Evolutionary conservation across 2,113 vertebrate species (phyloP), one percentile per base, ranked within the genome.

Genomic region (Pachyramphus minor): DNA sequence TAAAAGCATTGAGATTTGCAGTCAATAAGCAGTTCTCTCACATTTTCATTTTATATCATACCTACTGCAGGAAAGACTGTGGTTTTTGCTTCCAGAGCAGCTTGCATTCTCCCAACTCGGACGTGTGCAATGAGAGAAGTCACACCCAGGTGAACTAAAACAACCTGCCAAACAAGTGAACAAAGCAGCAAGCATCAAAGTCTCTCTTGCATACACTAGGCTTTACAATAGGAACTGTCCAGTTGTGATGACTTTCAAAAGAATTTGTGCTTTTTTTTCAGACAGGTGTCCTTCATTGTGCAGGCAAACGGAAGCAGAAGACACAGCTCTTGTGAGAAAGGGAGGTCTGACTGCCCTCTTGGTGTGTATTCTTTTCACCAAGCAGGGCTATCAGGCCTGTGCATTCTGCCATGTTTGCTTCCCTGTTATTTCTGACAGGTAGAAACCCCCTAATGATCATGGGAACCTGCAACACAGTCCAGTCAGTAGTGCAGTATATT

Each of bases 51-150:
- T 68, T 56, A 10, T 60, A 15, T n/a, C 93, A 77, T 97, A 99
- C 98, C 98, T 87, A 98, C 97, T 96, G 98, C 97, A 41, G 98
- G 98, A n/a, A 98, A 88, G 39, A 99, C 98, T 2, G 96, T 98
- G 66, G 98, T 98, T 95, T 98, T 98, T 39, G 98, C 97, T 97
- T 99, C 98, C 89, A 99, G 95, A 20, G 98, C 98, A 35, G 96
- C 98, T 93, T 99, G 98, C 98, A 99, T 98, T 68, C 89, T 98
- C 9, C 98, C 98, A 21, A 99, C 97, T 91, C 98, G 97, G 86
- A 99, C 98, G 89, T 98, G 98, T 81, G 98, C 98, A 1, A 99
- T 99, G 67, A 99, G 97, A 13, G 98, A 99, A 13, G 98, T 98
- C 64, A 98, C 44, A 23, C 98, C 98, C 20, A 97, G 35, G 0